A percentile compares a stretch with the other conserved stretches of the same genome.
Conservation (phyloP, 2,888 invertebrate genomes). For the Bimastos eiseni region DNA sequence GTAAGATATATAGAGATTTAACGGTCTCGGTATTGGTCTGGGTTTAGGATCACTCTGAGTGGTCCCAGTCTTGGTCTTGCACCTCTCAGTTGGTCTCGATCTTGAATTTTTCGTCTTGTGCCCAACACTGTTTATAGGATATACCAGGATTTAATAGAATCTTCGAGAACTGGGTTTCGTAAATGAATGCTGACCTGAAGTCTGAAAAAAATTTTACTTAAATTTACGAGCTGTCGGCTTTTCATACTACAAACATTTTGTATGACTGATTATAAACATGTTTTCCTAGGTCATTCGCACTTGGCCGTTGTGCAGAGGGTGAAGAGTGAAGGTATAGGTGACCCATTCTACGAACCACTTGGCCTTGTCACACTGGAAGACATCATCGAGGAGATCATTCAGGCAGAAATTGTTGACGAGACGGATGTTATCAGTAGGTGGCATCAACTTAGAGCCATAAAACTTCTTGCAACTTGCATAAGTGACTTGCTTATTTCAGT, state of each 20-base stretch:
- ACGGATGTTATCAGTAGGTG: conserved; percentile 85
- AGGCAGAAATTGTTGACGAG: conserved; percentile 95
- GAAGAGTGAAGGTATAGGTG: conserved; percentile 80
- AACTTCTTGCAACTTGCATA: not conserved
- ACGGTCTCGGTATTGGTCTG: too few relatives aligned
- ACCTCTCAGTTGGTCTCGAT: too few relatives aligned
- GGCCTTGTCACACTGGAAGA: conserved; percentile 94
- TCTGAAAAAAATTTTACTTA: not conserved
- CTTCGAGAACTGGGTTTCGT: not conserved
- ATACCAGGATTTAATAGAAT: not conserved
- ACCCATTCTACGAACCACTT: conserved; percentile 64
- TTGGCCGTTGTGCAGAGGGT: conserved; percentile 95
- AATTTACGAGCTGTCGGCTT: not conserved
- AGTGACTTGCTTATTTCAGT: not conserved
- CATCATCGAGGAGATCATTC: conserved; percentile 95
- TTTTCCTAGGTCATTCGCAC: conserved; percentile 67
- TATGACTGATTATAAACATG: not conserved
- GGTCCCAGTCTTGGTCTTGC: too few relatives aligned
- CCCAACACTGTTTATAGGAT: too few relatives aligned
- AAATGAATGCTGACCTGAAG: not conserved
- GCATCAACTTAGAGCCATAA: not conserved
- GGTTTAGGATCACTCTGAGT: too few relatives aligned
- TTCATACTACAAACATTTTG: not conserved
- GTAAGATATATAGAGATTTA: too few relatives aligned
- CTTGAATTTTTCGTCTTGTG: too few relatives aligned